phyloP scores from a whole-genome alignment of 2,113 vertebrate genomes.

The Glaucidium brasilianum region DNA sequence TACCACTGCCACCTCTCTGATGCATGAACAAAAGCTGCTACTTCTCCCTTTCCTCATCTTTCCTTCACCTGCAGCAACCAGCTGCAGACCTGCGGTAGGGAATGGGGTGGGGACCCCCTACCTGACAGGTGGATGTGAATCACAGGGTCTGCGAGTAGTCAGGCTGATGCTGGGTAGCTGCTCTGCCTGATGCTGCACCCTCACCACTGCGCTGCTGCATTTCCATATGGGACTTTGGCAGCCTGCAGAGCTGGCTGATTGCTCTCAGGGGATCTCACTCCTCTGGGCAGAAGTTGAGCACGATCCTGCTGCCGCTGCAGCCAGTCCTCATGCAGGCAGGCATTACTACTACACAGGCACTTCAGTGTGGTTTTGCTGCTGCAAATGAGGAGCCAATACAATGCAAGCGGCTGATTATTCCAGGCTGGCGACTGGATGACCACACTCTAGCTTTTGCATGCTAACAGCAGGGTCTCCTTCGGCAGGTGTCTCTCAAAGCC shows the following conservation, averaged over 20 bases:
- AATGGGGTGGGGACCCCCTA: not conserved
- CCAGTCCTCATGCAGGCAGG: fast-evolving
- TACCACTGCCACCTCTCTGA: fast-evolving
- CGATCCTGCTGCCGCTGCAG: not conserved
- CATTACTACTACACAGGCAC: not conserved
- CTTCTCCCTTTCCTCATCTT: not conserved
- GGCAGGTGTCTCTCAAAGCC: not conserved
- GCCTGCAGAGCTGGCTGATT: not conserved
- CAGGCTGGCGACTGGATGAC: not conserved
- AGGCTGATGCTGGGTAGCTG: not conserved
- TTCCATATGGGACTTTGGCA: fast-evolving
- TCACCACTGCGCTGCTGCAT: fast-evolving
- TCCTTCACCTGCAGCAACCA: not conserved
- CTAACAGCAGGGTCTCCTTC: not conserved
- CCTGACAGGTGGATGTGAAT: not conserved
- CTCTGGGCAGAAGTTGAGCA: not conserved
- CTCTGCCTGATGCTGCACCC: not conserved
- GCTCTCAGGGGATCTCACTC: not conserved
- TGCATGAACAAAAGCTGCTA: not conserved
- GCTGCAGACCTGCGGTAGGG: not conserved
- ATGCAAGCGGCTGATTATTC: fast-evolving
- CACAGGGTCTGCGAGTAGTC: fast-evolving
- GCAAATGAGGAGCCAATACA: not conserved
- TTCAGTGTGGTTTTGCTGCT: fast-evolving
- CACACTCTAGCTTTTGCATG: not conserved